Base-by-base conservation (phyloP, 2,888 invertebrate genomes). In the Caradrina clavipalpis region DNA sequence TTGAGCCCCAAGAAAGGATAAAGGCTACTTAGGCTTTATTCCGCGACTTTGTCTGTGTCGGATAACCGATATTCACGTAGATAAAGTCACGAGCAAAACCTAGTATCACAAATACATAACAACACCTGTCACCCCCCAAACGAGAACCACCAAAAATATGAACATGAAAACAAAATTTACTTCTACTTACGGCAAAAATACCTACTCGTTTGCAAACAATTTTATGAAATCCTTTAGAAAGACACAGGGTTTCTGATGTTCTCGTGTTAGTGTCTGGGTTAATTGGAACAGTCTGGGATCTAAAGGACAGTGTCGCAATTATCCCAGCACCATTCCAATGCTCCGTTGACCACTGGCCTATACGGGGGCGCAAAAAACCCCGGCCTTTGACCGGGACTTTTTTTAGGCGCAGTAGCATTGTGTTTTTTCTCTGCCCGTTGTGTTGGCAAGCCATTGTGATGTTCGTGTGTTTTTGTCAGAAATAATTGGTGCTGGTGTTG, bases 251-350 rank as follows among this genome's bases (percentile, higher is more conserved):
- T 35, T 60, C 51, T 61, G 57, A 70, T 54, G 50, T 55, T 55
- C 54, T 31, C 17, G 47, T 47, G 76, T 71, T 67, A 70, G 69
- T 63, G 70, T 67, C 26, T 56, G 67, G 58, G 60, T 69, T 82
- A 82, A 82, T 81, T 82, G 81, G 78, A 57, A 61, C 74, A 69
- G 56, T 56, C 74, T 83, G 65, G 67, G 56, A 22, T 68, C 69
- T 68, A 65, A 71, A 66, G 60, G 82, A 70, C 70, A 63, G 68
- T 69, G 64, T 68, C 50, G 66, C 78, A 82, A 83, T 82, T 82
- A 82, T 67, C 65, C 58, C 59, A 63, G 69, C 64, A 63, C 77
- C 58, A 31, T 81, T 78, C 71, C 78, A 73, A 77, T 81, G 81
- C 69, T 81, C 63, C 64, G 74, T 42, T 74, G 84, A 54, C 78